Evolutionary conservation across 2,888 invertebrate species (phyloP).

Genomic region (Eristalis pertinax): DNA sequence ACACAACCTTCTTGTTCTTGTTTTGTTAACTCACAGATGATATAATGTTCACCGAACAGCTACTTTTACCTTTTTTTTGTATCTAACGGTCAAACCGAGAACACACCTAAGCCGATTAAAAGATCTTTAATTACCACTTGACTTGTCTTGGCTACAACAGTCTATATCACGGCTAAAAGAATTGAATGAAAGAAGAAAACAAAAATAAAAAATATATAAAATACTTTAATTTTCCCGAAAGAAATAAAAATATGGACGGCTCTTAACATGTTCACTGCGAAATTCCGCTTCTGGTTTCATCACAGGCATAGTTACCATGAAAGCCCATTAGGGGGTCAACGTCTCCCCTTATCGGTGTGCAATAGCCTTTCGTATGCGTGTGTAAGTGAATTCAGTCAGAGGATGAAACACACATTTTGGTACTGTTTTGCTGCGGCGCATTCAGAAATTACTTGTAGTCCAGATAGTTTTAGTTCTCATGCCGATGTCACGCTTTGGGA

Average conservation of each 20-base stretch:
- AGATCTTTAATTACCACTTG: constrained; percentile 32
- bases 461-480: constrained; percentile 35
- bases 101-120: constrained; percentile 40
- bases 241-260: constrained; percentile 19
- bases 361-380: neutral
- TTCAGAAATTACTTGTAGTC: constrained; percentile 38
- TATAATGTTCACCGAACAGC: constrained; percentile 39
- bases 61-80: constrained; percentile 31
- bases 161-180: neutral
- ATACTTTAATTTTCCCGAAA: constrained; percentile 16
- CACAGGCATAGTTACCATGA: constrained; percentile 29
- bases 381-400: neutral
- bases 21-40: constrained; percentile 39
- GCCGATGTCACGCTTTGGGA: constrained; percentile 8
- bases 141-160: neutral
- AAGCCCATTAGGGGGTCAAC: constrained; percentile 67
- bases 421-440: constrained; percentile 26
- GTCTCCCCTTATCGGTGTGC: constrained; percentile 44
- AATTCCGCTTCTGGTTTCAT: constrained; percentile 29
- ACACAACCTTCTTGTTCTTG: constrained; percentile 5
- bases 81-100: constrained; percentile 48
- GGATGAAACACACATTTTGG: constrained; percentile 25
- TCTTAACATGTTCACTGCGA: constrained; percentile 39
- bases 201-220: constrained; percentile 20
- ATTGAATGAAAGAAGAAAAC: neutral